Conservation (phyloP, 2,888 invertebrate species). For the Orgyia antiqua region DNA sequence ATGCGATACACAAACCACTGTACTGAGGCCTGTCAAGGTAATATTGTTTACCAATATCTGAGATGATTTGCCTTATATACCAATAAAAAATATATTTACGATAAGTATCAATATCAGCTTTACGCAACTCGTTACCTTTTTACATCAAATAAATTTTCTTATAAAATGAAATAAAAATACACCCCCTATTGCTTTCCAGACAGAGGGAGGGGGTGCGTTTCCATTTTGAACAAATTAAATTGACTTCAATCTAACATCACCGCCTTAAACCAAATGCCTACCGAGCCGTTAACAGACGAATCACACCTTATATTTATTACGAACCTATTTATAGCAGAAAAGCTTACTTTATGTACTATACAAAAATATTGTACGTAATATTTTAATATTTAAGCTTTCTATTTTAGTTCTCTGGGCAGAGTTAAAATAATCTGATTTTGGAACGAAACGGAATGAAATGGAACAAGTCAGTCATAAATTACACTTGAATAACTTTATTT, state of each 20-base stretch:
- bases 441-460: too few species aligned
- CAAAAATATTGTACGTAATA: too few species aligned
- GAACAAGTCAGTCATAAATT: too few species aligned
- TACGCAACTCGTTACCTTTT: conserved; percentile 13
- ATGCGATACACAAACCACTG: too few species aligned
- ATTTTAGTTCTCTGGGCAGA: too few species aligned
- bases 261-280: conserved; percentile 29
- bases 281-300: conserved; percentile 20
- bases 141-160: conserved; percentile 23
- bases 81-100: conserved; percentile 8
- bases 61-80: too few species aligned
- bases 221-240: conserved; percentile 48
- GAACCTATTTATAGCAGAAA: conserved; percentile 1
- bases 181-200: conserved; percentile 20
- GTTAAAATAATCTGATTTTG: too few species aligned
- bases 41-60: too few species aligned
- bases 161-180: conserved; percentile 26
- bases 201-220: conserved; percentile 25
- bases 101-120: conserved; percentile 7
- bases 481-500: too few species aligned
- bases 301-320: conserved; percentile 11
- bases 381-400: too few species aligned
- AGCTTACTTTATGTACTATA: too few species aligned
- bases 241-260: conserved; percentile 27
- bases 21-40: too few species aligned